Evolutionary conservation across 2,888 invertebrate genomes (phyloP).

Genomic region (Volucella bombylans): DNA sequence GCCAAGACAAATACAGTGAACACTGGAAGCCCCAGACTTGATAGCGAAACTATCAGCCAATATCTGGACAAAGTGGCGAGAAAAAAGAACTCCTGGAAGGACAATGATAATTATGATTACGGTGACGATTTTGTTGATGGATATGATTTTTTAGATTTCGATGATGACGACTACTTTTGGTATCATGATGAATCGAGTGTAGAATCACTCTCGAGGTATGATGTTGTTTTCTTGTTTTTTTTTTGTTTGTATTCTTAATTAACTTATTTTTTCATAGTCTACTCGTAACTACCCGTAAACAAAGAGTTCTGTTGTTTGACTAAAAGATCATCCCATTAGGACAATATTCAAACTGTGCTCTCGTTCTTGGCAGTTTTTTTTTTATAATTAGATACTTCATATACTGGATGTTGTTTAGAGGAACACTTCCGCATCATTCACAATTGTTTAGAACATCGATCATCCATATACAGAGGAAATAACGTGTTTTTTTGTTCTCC

Average conservation of each 20-base stretch:
- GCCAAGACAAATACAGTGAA: conserved; percentile 7
- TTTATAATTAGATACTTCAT: too few species aligned
- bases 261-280: background rate
- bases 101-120: conserved; percentile 65
- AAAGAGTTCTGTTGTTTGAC: too few species aligned
- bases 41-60: conserved; percentile 1
- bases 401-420: too few species aligned
- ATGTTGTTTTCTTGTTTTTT: conserved; percentile 33
- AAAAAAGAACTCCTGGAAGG: conserved; percentile 52
- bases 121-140: conserved; percentile 55
- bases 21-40: background rate
- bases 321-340: too few species aligned
- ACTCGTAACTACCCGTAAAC: too few species aligned
- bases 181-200: conserved; percentile 66
- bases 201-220: conserved; percentile 60
- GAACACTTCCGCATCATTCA: too few species aligned
- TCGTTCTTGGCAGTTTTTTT: too few species aligned
- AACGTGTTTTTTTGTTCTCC: too few species aligned
- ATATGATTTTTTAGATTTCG: conserved; percentile 62
- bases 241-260: background rate
- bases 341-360: too few species aligned
- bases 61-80: conserved; percentile 51
- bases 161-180: conserved; percentile 66
- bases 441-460: too few species aligned
- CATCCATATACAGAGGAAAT: too few species aligned